Base-by-base conservation (phyloP, 2,797 vertebrate species). In the Ctenopoma multispine region DNA sequence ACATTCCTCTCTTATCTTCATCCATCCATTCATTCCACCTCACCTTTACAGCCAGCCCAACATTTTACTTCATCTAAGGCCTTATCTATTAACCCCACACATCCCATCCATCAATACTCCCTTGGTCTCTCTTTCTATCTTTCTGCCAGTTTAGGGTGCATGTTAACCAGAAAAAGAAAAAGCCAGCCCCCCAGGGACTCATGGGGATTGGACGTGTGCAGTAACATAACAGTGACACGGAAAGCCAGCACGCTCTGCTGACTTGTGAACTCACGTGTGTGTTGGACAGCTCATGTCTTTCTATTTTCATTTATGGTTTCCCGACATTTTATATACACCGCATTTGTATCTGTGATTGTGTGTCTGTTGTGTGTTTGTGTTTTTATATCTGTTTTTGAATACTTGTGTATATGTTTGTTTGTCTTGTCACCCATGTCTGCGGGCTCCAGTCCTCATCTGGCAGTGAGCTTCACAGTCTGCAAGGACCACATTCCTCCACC, bases 221-320 rank as follows among this genome's bases (percentile, higher is more conserved):
- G 61, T 77, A 73, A 89, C 75, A 79, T 82, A 80, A 87, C 90
- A 81, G 81, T 90, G 90, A 91, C 88, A 90, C 76, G 81, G 89
- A 90, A 89, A 90, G 83, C 58, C 65, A 54, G 75, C 84, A 79
- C 44, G 79, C 85, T 85, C 77, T 69, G 79, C 71, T 84, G 82
- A 79, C 56, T 54, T 60, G 48, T 46, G 50, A 71, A 56, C 53
- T 53, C 21, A 24, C 64, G 57, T 73, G 72, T 70, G 62, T 48
- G 50, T 71, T 46, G 58, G 51, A 34, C 18, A 48, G 63, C 72
- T 80, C 63, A 48, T 78, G 74, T 54, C 43, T 21, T 54, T 61
- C 51, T 36, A 65, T 62, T 77, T 62, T 60, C 31, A 61, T 65
- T 46, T 27, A 15, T 23, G 44, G 17, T 43, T 55, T 38, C 50